Base-by-base conservation (phyloP, 1,140 invertebrate genomes). In the Andrena cerasifolii region DNA sequence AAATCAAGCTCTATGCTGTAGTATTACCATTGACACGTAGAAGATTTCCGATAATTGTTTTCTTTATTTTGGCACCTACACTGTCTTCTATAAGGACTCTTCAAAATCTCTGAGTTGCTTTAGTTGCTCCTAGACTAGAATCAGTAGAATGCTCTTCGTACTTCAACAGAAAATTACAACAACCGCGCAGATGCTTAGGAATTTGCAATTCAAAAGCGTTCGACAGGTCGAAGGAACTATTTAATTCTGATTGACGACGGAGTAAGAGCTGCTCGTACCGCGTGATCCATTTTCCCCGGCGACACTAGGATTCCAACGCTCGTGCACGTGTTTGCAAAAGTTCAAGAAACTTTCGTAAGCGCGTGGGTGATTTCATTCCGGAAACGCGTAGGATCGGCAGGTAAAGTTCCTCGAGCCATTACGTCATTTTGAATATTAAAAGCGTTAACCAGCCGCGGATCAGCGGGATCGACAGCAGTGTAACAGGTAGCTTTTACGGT, bases 331-430 rank as follows among this genome's bases (percentile, higher is more conserved):
- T 14, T 45, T 3, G 51, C 49, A 5, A 47, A 58, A 36, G 54
- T 26, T 49, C 16, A 16, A 16, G 26, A 45, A 24, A 68, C 53
- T 58, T 49, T 56, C 49, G 12, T 58, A 2, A 10, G 24, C 36
- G 28, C 73, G 73, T 76, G 40, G 73, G 73, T 68, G 53, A 58
- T 16, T 67, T 40, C 36, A n/a, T 75, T 56, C 21, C 51, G 72
- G 62, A 75, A 67, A 75, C 36, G 73, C 63, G 73, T 76, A 68
- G 73, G 73, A 36, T 68, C 62, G n/a, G 18, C 33, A 43, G 51
- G 36, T 67, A 40, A 33, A 12, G 40, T 67, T 28, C n/a, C 62
- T 68, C 51, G 47, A n/a, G 7, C 28, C 65, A 12, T 76, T 68
- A 40, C 65, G 65, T 68, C 63, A 76, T 26, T 58, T n/a, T 10